Conservation (phyloP, 2,113 vertebrate genomes). For the Diadophis punctatus region DNA sequence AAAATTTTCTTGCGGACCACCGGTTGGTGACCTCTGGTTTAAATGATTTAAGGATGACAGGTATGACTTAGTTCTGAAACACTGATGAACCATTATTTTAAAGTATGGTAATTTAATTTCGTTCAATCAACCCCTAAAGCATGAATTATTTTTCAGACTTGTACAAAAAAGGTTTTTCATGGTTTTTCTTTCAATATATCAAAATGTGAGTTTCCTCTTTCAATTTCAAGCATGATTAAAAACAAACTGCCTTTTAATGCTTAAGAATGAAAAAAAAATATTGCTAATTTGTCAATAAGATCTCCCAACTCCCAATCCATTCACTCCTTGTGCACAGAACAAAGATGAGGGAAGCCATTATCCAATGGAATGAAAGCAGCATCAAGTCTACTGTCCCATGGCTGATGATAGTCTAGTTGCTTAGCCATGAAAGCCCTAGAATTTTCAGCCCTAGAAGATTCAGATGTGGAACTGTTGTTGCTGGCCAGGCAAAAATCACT, state of each 20-base stretch:
- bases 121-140: constrained; percentile 7
- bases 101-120: constrained; percentile 38
- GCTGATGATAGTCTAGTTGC: background rate
- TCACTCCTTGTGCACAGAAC: background rate
- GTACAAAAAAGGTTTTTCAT: background rate
- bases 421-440: background rate
- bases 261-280: background rate
- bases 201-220: background rate
- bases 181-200: background rate
- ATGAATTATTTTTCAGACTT: background rate
- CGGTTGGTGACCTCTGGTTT: background rate
- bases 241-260: background rate
- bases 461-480: background rate
- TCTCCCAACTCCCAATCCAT: background rate
- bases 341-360: too few species aligned
- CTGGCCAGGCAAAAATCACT: background rate
- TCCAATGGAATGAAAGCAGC: background rate
- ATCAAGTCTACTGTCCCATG: background rate
- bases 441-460: too few species aligned
- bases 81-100: constrained; percentile 41
- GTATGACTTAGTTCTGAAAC: constrained; percentile 26
- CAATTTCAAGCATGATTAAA: background rate
- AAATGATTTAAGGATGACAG: constrained; percentile 29
- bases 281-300: background rate
- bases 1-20: too few species aligned